phyloP scores from a whole-genome alignment of 2,797 vertebrate species.

The Acipenser oxyrinchus region DNA sequence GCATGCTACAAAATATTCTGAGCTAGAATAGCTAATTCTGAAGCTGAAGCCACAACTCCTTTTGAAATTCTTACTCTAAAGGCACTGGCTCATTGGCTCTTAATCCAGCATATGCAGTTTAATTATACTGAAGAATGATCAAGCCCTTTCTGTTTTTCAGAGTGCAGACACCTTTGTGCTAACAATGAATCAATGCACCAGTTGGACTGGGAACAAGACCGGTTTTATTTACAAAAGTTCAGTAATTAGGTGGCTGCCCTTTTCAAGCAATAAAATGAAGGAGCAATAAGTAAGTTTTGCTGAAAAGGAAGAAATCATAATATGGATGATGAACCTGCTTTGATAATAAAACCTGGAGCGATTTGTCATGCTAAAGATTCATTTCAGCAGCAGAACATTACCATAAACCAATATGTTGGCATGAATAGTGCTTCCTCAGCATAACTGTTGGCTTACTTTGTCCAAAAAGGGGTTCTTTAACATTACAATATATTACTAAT shows the following conservation, averaged over 20 bases:
- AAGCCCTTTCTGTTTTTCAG: not conserved
- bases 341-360: slow-evolving; percentile 9
- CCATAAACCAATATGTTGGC: not conserved
- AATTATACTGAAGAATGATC: not conserved
- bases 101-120: slow-evolving; percentile 3
- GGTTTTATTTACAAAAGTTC: slow-evolving; percentile 4
- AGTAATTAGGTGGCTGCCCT: slow-evolving; percentile 1
- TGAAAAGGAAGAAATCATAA: slow-evolving; percentile 7
- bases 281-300: slow-evolving; percentile 9
- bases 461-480: not conserved
- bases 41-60: too few species aligned
- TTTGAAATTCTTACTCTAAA: not conserved
- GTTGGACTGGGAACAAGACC: not conserved
- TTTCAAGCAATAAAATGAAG: slow-evolving; percentile 3
- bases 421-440: slow-evolving; percentile 9
- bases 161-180: not conserved
- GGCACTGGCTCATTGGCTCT: slow-evolving; percentile 8
- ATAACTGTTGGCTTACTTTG: not conserved
- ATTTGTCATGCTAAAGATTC: slow-evolving; percentile 13
- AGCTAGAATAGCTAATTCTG: too few species aligned
- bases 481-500: too few species aligned
- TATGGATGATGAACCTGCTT: slow-evolving; percentile 11
- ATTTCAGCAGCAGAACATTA: slow-evolving; percentile 10
- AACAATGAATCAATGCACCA: slow-evolving; percentile 6
- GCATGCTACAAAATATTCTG: too few species aligned